Conservation (phyloP, 2,888 invertebrate species). For the Apamea monoglypha region DNA sequence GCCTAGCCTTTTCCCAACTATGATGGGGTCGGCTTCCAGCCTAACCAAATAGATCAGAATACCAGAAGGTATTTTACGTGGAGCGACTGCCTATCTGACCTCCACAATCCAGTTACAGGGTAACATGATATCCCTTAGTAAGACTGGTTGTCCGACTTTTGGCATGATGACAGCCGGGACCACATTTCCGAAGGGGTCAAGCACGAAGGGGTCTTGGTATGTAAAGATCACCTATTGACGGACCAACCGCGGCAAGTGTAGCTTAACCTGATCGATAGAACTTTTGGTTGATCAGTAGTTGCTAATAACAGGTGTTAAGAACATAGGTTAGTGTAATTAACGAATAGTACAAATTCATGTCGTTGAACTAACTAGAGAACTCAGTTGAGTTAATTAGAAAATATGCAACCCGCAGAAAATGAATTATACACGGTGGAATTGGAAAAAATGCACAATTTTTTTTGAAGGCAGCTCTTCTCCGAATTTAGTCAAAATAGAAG, state of each 20-base stretch:
- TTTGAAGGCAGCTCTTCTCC: neutral
- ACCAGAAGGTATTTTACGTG: neutral
- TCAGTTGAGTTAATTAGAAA: slow-evolving; percentile 36
- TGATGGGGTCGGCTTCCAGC: neutral
- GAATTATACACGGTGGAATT: slow-evolving; percentile 26
- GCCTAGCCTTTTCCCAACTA: neutral
- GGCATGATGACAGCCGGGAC: no score
- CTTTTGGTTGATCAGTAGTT: neutral
- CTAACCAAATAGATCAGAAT: neutral
- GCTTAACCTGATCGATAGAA: neutral
- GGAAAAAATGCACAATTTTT: slow-evolving; percentile 34
- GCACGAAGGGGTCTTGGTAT: no score
- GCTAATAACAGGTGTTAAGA: neutral
- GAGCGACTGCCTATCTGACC: neutral
- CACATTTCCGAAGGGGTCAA: no score
- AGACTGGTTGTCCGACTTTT: neutral
- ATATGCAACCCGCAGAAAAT: slow-evolving; percentile 28
- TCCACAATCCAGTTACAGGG: neutral
- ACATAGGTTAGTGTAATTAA: neutral
- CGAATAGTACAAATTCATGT: neutral
- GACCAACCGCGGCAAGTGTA: neutral
- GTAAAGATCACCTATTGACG: neutral
- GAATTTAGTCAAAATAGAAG: slow-evolving; percentile 26
- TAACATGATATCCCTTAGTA: neutral
- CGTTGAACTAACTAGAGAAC: neutral